A percentile compares a stretch with the other conserved stretches of the same genome.
These are phyloP conservation scores for Epsilonema sp. DNA, from an alignment of 2,888 invertebrate species.

Conservation along the genomic window DNA sequence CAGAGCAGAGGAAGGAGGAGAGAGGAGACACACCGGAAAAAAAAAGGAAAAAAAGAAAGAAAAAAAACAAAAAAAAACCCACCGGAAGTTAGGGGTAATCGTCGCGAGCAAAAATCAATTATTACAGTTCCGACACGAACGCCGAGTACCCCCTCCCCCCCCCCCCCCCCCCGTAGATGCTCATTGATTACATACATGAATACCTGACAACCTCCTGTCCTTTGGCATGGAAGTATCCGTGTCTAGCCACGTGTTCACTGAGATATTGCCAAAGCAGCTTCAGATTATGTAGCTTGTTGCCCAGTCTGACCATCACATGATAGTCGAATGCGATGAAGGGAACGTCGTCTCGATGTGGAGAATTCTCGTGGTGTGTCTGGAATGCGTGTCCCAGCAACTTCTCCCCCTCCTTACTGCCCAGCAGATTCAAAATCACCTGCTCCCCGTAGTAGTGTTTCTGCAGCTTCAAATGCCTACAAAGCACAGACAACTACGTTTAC, in stretches of 20 bases:
- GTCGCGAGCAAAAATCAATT: too few relatives aligned
- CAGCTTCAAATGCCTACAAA: conserved; percentile 18
- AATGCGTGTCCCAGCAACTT: conserved; percentile 79
- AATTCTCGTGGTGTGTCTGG: conserved; percentile 59
- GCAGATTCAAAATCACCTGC: conserved; percentile 74
- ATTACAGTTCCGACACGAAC: too few relatives aligned
- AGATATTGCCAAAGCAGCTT: conserved; percentile 50
- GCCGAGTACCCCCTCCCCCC: too few relatives aligned
- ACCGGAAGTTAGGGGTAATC: too few relatives aligned
- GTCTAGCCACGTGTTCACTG: conserved; percentile 48
- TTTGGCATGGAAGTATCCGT: conserved; percentile 48
- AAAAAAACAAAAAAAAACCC: too few relatives aligned
- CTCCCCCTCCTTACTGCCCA: conserved; percentile 81
- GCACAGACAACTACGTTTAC: not conserved
- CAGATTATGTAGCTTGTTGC: conserved; percentile 41
- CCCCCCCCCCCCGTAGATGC: too few relatives aligned
- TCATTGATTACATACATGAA: too few relatives aligned
- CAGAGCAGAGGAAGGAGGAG: not conserved
- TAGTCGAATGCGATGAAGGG: conserved; percentile 84
- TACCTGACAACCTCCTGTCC: conserved; percentile 1
- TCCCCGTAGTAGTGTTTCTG: conserved; percentile 71
- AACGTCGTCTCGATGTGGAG: conserved; percentile 51
- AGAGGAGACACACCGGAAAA: not conserved
- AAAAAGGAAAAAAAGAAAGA: not conserved
- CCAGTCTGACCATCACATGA: conserved; percentile 69